A percentile compares a stretch with the other conserved stretches of the same genome.
Evolutionary conservation across 35 echinoderm and acorn worm species (phyloP).

Genomic region (Amphiura filiformis): DNA sequence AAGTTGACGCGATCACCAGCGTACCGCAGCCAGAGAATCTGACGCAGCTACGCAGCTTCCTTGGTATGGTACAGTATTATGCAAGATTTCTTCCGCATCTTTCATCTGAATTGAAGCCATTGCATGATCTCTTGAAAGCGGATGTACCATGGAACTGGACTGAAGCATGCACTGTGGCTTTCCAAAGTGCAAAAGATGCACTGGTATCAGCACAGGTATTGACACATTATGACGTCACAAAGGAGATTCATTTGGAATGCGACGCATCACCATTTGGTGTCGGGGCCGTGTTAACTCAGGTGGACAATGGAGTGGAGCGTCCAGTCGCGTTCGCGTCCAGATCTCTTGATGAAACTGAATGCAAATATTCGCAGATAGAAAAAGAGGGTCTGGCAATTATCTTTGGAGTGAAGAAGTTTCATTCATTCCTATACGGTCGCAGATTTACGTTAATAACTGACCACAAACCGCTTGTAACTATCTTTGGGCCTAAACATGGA

Average conservation of each 20-base stretch:
- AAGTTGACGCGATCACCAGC: slow-evolving; percentile 34
- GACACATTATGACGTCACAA: slow-evolving; percentile 47
- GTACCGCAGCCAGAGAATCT: slow-evolving; percentile 42
- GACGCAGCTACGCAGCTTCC: slow-evolving; percentile 15
- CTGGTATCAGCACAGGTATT: slow-evolving; percentile 26
- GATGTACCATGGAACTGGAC: slow-evolving; percentile 49
- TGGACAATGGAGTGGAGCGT: slow-evolving; percentile 34
- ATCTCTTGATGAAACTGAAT: slow-evolving; percentile 22
- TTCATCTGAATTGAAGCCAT: slow-evolving; percentile 28
- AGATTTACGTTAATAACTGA: slow-evolving; percentile 65
- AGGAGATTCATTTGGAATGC: slow-evolving; percentile 27
- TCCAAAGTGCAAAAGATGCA: slow-evolving; percentile 24
- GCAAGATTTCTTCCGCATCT: slow-evolving; percentile 42
- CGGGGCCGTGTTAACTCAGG: slow-evolving; percentile 53
- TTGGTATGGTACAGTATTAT: slow-evolving; percentile 57
- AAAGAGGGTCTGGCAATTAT: slow-evolving; percentile 51
- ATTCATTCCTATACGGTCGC: slow-evolving; percentile 50
- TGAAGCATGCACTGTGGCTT: slow-evolving; percentile 39
- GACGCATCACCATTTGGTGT: slow-evolving; percentile 51
- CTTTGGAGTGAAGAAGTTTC: slow-evolving; percentile 68
- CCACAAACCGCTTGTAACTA: slow-evolving; percentile 63
- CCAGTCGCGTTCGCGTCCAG: slow-evolving; percentile 59
- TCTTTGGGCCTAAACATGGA: slow-evolving; percentile 30
- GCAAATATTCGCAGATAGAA: slow-evolving; percentile 82
- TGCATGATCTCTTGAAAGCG: slow-evolving; percentile 46